A percentile compares a stretch with the other conserved stretches of the same genome.
These are phyloP conservation scores for Brienomyrus brachyistius DNA, from an alignment of 2,113 vertebrate species.

Conservation along the genomic window DNA sequence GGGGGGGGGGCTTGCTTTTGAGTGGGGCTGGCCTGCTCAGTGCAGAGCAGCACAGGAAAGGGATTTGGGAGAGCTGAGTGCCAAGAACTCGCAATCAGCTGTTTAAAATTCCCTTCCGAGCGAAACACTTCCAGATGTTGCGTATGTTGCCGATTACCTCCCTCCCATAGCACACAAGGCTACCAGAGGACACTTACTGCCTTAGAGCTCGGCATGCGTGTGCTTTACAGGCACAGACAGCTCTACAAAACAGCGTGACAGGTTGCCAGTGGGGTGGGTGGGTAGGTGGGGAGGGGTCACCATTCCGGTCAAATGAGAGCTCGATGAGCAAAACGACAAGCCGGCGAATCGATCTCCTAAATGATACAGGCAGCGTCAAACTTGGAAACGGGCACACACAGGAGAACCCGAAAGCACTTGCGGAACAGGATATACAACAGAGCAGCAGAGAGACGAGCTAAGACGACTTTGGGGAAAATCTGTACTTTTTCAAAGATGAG, in stretches of 20 bases:
- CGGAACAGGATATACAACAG: background rate
- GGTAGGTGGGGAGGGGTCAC: background rate
- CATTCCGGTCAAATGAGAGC: background rate
- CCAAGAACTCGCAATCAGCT: constrained; percentile 12
- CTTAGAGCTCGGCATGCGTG: background rate
- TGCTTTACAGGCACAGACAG: background rate
- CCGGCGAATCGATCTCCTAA: background rate
- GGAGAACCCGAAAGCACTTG: background rate
- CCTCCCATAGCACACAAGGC: background rate
- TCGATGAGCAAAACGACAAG: background rate
- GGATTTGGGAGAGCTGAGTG: background rate
- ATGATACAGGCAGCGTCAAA: background rate
- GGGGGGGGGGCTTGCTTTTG: background rate
- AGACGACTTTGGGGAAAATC: background rate
- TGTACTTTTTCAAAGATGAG: background rate
- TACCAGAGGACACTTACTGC: background rate
- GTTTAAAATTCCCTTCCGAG: constrained; percentile 14
- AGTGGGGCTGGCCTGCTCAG: background rate
- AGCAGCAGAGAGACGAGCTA: background rate
- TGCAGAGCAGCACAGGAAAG: background rate
- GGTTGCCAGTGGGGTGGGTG: background rate
- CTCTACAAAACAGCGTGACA: background rate
- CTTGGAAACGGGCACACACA: background rate
- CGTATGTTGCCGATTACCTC: background rate
- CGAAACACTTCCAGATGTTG: constrained; percentile 22